Evolutionary conservation across 2,888 invertebrate species (phyloP).

Genomic region (Eupithecia tripunctaria): DNA sequence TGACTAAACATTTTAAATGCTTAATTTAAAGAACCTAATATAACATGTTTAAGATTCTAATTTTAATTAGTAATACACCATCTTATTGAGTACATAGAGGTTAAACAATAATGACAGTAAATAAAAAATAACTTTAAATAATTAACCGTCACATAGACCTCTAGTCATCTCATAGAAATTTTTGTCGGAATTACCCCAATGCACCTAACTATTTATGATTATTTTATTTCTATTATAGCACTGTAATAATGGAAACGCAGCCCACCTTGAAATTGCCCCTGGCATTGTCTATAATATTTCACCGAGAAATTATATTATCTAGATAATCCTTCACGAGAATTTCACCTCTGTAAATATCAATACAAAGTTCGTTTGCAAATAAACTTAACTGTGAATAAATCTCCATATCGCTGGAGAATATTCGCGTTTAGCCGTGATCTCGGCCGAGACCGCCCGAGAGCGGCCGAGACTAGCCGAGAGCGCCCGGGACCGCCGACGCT

Average conservation of each 20-base stretch:
- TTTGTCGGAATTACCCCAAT: too few species aligned
- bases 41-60: too few species aligned
- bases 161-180: too few species aligned
- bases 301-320: constrained; percentile 2
- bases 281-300: constrained; percentile 3
- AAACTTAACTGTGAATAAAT: constrained; percentile 30
- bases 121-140: too few species aligned
- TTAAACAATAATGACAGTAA: too few species aligned
- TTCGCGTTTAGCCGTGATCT: constrained; percentile 10
- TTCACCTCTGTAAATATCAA: constrained; percentile 2
- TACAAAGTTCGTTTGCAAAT: constrained; percentile 12
- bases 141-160: too few species aligned
- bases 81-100: too few species aligned
- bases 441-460: constrained; percentile 15
- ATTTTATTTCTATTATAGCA: neutral
- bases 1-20: too few species aligned
- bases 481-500: neutral
- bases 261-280: neutral
- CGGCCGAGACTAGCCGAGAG: constrained; percentile 8
- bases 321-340: constrained; percentile 12
- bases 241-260: neutral
- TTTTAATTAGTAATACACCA: too few species aligned
- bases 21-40: too few species aligned
- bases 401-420: constrained; percentile 26
- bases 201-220: neutral